phyloP scores from a whole-genome alignment of 1,140 invertebrate species.

The Pogonomyrmex californicus region DNA sequence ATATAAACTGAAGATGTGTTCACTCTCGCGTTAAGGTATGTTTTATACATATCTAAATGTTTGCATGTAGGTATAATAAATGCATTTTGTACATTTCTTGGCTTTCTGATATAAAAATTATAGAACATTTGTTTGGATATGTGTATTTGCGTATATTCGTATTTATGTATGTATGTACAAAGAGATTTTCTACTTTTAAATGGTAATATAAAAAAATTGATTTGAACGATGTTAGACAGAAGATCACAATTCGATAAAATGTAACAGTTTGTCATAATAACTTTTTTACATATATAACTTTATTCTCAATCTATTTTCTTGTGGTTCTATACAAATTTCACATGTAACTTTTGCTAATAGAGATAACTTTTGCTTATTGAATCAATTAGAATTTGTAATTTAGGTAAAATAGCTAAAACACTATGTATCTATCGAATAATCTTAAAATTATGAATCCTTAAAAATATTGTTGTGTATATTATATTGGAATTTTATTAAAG shows the following conservation, averaged over 20 bases:
- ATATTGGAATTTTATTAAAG: not conserved
- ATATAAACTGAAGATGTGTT: conserved; percentile 36
- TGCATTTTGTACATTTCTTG: conserved; percentile 70
- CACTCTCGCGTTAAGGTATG: conserved; percentile 50
- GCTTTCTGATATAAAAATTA: conserved; percentile 77
- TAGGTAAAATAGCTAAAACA: conserved; percentile 14
- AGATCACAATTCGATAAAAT: conserved; percentile 50
- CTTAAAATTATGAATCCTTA: not conserved
- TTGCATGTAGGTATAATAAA: conserved; percentile 50
- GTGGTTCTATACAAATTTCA: conserved; percentile 1
- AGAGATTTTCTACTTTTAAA: conserved; percentile 71
- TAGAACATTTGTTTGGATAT: conserved; percentile 56
- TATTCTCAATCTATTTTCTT: conserved; percentile 63
- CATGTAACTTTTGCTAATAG: conserved; percentile 9
- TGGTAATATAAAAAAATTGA: conserved; percentile 58
- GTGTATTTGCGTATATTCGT: conserved; percentile 58
- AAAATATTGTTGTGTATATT: conserved; percentile 36
- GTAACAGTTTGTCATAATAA: conserved; percentile 55
- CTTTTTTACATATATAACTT: conserved; percentile 33
- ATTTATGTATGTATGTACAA: conserved; percentile 75
- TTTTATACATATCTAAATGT: conserved; percentile 62
- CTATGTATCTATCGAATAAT: not conserved
- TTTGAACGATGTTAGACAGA: conserved; percentile 48
- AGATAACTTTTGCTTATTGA: not conserved
- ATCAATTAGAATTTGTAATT: conserved; percentile 26